phyloP scores from a whole-genome alignment of 2,797 vertebrate genomes.

The Pseudochaenichthys georgianus region DNA sequence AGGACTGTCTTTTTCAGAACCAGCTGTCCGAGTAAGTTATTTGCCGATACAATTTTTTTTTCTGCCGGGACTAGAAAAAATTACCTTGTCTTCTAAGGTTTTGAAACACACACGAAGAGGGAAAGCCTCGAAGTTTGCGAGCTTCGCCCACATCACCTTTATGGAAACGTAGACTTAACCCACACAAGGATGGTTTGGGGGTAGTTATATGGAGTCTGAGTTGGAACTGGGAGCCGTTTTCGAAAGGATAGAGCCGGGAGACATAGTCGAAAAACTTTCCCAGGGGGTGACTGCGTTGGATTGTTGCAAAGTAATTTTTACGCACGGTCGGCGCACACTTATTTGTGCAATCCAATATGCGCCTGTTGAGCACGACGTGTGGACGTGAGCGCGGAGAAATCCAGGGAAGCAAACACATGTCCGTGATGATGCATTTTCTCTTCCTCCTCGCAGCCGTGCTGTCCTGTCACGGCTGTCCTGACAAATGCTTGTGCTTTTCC shows the following conservation, averaged over 20 bases:
- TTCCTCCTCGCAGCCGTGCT: conserved; percentile 57
- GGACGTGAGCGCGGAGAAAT: conserved; percentile 43
- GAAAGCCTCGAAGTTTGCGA: conserved; percentile 52
- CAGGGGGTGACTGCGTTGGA: conserved; percentile 28
- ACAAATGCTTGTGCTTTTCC: conserved; percentile 86
- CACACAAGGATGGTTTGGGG: conserved; percentile 58
- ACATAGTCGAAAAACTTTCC: conserved; percentile 60
- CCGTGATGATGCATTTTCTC: conserved; percentile 62
- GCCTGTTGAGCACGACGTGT: conserved; percentile 50
- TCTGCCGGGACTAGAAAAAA: not conserved
- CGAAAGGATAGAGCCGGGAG: conserved; percentile 45
- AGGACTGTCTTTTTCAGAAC: conserved; percentile 19
- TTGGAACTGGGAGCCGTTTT: conserved; percentile 46
- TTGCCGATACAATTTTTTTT: not conserved
- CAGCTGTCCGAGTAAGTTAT: conserved; percentile 8
- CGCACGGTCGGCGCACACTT: conserved; percentile 42
- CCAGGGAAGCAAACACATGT: conserved; percentile 44
- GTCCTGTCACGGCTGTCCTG: conserved; percentile 84
- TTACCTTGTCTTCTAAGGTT: not conserved
- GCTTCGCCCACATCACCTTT: conserved; percentile 5
- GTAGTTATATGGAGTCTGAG: conserved; percentile 59
- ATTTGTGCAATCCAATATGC: conserved; percentile 66
- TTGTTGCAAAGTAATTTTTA: conserved; percentile 31
- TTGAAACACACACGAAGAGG: conserved; percentile 11
- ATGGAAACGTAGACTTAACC: conserved; percentile 60